These are phyloP conservation scores for Aphis gossypii DNA, from an alignment of 1,140 invertebrate genomes.

Conservation along the genomic window DNA sequence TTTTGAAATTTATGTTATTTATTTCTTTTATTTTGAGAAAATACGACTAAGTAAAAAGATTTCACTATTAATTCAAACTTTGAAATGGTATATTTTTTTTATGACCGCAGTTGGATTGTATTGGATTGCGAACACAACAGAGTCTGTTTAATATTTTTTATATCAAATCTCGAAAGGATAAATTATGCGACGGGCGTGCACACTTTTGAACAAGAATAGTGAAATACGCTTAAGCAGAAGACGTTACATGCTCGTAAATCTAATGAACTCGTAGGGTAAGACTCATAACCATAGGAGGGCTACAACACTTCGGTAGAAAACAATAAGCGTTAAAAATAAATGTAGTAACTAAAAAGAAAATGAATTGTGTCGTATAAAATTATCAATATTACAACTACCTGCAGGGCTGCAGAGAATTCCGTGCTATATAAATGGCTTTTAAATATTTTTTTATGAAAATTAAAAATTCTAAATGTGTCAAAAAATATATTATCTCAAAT, in stretches of 20 bases:
- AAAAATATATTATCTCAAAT: too few relatives aligned
- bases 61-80: not conserved
- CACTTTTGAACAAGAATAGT: not conserved
- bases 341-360: not conserved
- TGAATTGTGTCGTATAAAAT: not conserved
- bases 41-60: not conserved
- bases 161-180: not conserved
- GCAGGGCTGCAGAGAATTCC: not conserved
- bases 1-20: not conserved
- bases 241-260: not conserved
- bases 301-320: not conserved
- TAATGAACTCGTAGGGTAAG: not conserved
- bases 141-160: not conserved
- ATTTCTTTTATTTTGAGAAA: not conserved
- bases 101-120: not conserved
- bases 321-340: not conserved
- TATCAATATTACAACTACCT: not conserved
- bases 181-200: not conserved
- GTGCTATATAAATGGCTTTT: not conserved
- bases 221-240: not conserved
- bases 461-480: not conserved
- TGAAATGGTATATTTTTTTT: not conserved
- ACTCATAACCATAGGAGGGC: not conserved
- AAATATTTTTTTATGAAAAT: not conserved
- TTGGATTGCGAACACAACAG: not conserved